Evolutionary conservation across 1,140 invertebrate species (phyloP).

Genomic region (Hyles vespertilio): DNA sequence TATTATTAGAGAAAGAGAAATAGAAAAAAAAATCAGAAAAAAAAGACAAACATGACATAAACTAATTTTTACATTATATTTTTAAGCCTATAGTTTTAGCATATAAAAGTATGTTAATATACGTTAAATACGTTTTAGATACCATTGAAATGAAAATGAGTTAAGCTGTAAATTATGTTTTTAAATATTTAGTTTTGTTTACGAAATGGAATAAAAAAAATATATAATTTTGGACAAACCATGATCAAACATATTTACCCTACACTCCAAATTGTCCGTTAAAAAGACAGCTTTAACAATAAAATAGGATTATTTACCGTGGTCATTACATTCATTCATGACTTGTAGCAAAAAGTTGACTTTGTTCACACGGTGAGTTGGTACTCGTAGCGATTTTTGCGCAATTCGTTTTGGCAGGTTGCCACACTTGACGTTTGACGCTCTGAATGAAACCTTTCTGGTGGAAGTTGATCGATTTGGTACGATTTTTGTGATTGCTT

Average conservation of each 20-base stretch:
- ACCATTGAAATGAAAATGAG: too few relatives aligned
- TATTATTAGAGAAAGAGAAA: too few relatives aligned
- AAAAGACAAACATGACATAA: too few relatives aligned
- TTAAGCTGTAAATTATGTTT: too few relatives aligned
- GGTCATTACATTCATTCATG: conserved; percentile 64
- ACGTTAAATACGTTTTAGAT: too few relatives aligned
- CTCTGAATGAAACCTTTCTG: conserved; percentile 35
- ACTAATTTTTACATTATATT: too few relatives aligned
- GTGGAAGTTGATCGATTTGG: conserved; percentile 62
- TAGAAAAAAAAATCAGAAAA: too few relatives aligned
- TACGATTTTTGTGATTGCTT: conserved; percentile 61
- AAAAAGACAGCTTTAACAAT: conserved; percentile 43
- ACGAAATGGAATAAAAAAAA: too few relatives aligned
- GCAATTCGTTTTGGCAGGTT: conserved; percentile 50
- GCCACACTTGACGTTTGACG: conserved; percentile 32
- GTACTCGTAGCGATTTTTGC: conserved; percentile 37
- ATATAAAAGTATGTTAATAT: too few relatives aligned
- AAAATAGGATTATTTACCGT: conserved; percentile 62
- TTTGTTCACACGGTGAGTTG: conserved; percentile 42
- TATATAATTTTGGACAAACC: neutral
- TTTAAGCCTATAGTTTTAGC: too few relatives aligned
- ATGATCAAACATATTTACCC: conserved; percentile 24
- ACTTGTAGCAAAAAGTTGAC: conserved; percentile 39
- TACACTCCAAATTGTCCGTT: conserved; percentile 33
- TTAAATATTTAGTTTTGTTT: too few relatives aligned